phyloP scores from a whole-genome alignment of 2,797 vertebrate species.

The Scomberomorus guttatus region DNA sequence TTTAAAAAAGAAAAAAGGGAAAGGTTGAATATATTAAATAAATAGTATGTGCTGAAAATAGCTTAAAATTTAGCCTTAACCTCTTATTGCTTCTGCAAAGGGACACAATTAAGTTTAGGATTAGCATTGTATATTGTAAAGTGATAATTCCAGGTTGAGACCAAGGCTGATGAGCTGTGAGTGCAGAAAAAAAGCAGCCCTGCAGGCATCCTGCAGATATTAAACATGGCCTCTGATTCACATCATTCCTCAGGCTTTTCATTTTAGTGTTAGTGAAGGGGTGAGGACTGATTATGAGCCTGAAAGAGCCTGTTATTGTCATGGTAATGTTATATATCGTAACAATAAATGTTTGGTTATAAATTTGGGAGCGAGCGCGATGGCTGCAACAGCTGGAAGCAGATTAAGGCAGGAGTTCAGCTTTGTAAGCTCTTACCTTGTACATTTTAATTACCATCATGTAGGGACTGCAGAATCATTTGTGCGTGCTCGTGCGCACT shows the following conservation, averaged over 20 bases:
- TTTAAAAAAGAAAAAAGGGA: neutral
- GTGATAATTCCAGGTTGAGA: conserved; percentile 28
- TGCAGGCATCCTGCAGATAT: conserved; percentile 38
- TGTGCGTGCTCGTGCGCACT: neutral
- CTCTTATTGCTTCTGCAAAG: conserved; percentile 18
- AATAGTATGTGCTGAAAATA: neutral
- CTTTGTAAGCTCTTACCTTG: conserved; percentile 26
- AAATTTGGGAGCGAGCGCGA: conserved; percentile 8
- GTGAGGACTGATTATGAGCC: conserved; percentile 30
- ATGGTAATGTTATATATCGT: conserved; percentile 46
- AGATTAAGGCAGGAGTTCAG: conserved; percentile 32
- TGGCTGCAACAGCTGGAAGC: conserved; percentile 24
- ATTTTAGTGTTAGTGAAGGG: conserved; percentile 26
- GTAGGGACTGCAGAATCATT: conserved; percentile 23
- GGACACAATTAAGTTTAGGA: conserved; percentile 21
- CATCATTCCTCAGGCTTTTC: conserved; percentile 29
- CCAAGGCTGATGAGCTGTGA: conserved; percentile 18
- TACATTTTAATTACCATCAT: conserved; percentile 51
- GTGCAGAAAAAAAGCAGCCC: conserved; percentile 16
- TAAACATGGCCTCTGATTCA: conserved; percentile 50
- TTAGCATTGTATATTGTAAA: conserved; percentile 21
- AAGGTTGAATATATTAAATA: no score
- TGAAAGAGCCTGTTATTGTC: conserved; percentile 30
- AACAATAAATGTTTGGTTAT: conserved; percentile 29
- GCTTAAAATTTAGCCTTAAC: conserved; percentile 6